Conservation (phyloP, 1,140 invertebrate species). For the Cydia splendana region DNA sequence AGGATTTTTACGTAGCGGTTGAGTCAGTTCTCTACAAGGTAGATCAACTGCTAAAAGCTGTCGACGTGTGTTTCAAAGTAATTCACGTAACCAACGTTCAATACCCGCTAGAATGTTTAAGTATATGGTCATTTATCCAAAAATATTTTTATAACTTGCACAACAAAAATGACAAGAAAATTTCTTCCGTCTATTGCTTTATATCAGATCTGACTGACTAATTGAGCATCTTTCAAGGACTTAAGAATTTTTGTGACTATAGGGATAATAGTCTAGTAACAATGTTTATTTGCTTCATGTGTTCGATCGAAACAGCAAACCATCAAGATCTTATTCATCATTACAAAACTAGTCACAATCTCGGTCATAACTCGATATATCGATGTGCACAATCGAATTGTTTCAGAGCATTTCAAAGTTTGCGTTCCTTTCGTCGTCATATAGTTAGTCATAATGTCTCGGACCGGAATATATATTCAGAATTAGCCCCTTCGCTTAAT, state of each 20-base stretch:
- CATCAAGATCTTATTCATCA: slow-evolving; percentile 1
- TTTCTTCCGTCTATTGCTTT: not conserved
- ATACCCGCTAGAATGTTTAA: not conserved
- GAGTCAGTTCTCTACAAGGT: not conserved
- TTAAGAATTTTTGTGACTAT: not conserved
- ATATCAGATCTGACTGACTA: not conserved
- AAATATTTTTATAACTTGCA: not conserved
- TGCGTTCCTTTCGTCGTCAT: not conserved
- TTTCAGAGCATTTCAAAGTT: slow-evolving; percentile 4
- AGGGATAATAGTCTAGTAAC: not conserved
- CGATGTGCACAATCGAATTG: slow-evolving; percentile 2
- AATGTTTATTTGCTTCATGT: slow-evolving; percentile 1
- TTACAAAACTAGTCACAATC: slow-evolving; percentile 4
- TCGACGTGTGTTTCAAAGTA: not conserved
- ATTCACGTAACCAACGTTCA: not conserved
- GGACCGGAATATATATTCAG: not conserved
- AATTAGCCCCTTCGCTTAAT: not conserved
- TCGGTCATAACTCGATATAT: not conserved
- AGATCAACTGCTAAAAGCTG: not conserved
- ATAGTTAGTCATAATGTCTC: slow-evolving; percentile 1
- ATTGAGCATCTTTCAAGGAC: not conserved
- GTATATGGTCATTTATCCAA: not conserved
- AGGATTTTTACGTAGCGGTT: not conserved
- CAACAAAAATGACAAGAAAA: not conserved
- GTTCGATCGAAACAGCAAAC: not conserved